Evolutionary conservation across 2,888 invertebrate genomes (phyloP), one percentile per base, ranked within the genome.

Genomic region (Drosophila neonasuta): DNA sequence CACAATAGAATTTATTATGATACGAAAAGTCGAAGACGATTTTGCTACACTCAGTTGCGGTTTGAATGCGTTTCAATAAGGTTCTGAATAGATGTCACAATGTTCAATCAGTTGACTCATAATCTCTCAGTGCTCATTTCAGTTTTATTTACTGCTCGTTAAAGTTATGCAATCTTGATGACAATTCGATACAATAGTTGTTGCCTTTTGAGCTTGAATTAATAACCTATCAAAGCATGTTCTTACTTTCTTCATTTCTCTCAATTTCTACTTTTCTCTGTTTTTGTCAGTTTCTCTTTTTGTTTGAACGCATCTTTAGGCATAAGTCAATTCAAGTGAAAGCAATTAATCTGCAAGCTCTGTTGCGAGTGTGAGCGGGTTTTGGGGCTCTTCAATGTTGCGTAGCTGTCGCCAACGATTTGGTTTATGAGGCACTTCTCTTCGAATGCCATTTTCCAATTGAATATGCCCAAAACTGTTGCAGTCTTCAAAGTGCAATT

Each of bases 401-500:
- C 46, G 10, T 15, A 5, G n/a, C 11, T 13, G 39, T 29, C 46
- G n/a, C 13, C 36, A 15, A 1, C 8, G 48, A 42, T 39, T 59
- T 58, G 55, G 48, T 45, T 41, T 51, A 54, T 58, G 54, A 63
- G 54, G 20, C 54, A 54, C 20, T 65, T 11, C 44, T 29, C 13
- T n/a, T 17, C 13, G 49, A 62, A 30, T 57, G 48, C 20, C 44
- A 41, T 52, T 57, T 56, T 39, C 39, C 51, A 60, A 32, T 45
- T 20, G 44, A 56, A 46, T 49, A 30, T 30, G 20, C 11, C 44
- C 59, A 34, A 34, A 34, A 34, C 32, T 2, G 24, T 24, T 24
- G 24, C 24, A 24, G 24, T 24, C 24, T 24, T 24, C 24, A 10
- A n/a, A 36, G 29, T 15, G 24, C 29, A 39, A 11, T 11, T 34